Evolutionary conservation across 2,888 invertebrate genomes (phyloP).

Genomic region (Archaeoteleia sp.): DNA sequence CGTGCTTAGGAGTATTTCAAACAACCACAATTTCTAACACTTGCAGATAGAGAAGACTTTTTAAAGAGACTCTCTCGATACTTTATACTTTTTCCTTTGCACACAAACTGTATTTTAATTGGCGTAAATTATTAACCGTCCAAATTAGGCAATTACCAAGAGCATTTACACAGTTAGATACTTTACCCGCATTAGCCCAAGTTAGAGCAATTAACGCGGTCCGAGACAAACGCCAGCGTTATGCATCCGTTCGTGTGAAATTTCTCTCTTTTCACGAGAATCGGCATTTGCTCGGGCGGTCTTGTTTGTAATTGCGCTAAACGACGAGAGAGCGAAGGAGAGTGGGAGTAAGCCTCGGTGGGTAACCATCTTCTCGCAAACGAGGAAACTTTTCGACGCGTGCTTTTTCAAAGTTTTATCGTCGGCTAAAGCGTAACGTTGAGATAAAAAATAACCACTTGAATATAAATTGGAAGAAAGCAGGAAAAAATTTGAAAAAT

Average conservation of each 20-base stretch:
- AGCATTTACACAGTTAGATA: constrained; percentile 54
- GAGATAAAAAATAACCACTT: neutral
- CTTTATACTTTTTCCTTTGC: constrained; percentile 4
- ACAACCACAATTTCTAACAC: too few relatives aligned
- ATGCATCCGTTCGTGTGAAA: constrained; percentile 16
- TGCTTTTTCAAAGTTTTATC: constrained; percentile 2
- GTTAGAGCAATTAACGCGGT: constrained; percentile 59
- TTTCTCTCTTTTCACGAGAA: constrained; percentile 25
- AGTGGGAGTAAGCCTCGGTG: neutral
- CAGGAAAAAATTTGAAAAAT: too few relatives aligned
- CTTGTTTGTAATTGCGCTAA: constrained; percentile 20
- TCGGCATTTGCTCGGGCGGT: constrained; percentile 23
- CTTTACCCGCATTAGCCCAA: constrained; percentile 56
- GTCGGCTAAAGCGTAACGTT: neutral
- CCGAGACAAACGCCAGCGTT: constrained; percentile 14
- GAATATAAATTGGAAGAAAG: constrained; percentile 1
- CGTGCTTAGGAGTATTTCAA: too few relatives aligned
- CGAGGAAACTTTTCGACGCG: constrained; percentile 6
- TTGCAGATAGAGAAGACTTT: too few relatives aligned
- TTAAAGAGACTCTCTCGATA: constrained; percentile 20
- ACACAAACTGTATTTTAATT: constrained; percentile 61
- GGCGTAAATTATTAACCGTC: constrained; percentile 58
- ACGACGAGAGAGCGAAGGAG: constrained; percentile 16
- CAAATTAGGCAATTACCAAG: constrained; percentile 63
- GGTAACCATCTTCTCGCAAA: constrained; percentile 23